A percentile compares a stretch with the other conserved stretches of the same genome.
These are phyloP conservation scores for Chitala chitala DNA, from an alignment of 2,113 vertebrate species.

Conservation along the genomic window DNA sequence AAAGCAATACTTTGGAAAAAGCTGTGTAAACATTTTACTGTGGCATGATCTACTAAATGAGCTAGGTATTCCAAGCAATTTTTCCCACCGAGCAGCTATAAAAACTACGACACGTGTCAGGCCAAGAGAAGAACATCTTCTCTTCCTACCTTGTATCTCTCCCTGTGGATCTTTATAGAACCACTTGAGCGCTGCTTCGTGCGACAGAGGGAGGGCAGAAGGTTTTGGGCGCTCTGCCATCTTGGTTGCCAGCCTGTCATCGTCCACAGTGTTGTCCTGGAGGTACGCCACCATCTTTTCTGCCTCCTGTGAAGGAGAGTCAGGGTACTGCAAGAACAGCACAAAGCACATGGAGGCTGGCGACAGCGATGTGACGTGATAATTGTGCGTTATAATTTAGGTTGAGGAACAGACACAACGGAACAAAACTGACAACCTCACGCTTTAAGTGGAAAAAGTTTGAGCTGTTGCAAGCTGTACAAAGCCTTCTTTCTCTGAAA, in stretches of 20 bases:
- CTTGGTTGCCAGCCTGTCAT: conserved; percentile 81
- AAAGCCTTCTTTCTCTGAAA: too few relatives aligned
- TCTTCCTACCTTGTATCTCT: conserved; percentile 85
- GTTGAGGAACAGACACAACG: neutral
- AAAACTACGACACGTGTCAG: too few relatives aligned
- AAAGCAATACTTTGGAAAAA: neutral
- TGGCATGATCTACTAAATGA: too few relatives aligned
- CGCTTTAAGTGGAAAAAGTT: neutral
- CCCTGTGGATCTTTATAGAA: conserved; percentile 99
- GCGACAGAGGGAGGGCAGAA: conserved; percentile 71
- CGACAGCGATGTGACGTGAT: neutral
- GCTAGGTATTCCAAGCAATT: too few relatives aligned
- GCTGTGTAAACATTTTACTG: too few relatives aligned
- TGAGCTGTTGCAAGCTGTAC: neutral
- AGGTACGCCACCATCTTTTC: conserved; percentile 98
- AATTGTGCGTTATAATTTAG: neutral
- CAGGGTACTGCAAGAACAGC: neutral
- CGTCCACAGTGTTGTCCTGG: conserved; percentile 85
- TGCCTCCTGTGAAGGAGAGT: conserved; percentile 73
- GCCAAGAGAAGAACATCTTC: neutral
- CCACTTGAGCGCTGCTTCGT: conserved; percentile 96
- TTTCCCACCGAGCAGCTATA: neutral
- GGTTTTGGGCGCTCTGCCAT: conserved; percentile 78
- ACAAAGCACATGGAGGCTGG: neutral
- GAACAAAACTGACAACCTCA: too few relatives aligned